These are phyloP conservation scores for Hirtodrosophila confusa DNA, from an alignment of 2,888 invertebrate genomes.

Conservation along the genomic window DNA sequence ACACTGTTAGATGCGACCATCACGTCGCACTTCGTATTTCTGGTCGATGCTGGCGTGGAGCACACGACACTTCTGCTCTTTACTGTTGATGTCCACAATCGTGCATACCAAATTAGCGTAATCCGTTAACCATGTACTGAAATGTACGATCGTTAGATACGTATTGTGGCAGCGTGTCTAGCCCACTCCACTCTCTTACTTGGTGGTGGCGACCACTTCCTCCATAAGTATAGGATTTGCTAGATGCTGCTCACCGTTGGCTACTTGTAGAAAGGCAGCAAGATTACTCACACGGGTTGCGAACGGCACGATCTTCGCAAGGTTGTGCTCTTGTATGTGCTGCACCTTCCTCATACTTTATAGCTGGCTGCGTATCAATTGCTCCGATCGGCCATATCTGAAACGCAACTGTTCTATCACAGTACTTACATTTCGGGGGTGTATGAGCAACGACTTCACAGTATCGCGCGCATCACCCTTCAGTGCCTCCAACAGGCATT, in stretches of 20 bases:
- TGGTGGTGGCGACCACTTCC: slow-evolving; percentile 22
- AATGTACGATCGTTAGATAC: slow-evolving; percentile 4
- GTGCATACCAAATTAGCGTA: too few relatives aligned
- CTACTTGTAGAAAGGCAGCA: slow-evolving; percentile 25
- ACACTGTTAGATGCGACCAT: slow-evolving; percentile 2
- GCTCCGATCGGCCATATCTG: background rate
- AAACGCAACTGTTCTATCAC: too few relatives aligned
- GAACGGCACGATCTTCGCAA: slow-evolving; percentile 24
- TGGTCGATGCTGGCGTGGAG: slow-evolving; percentile 1
- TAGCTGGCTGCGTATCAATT: slow-evolving; percentile 26
- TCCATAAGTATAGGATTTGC: slow-evolving; percentile 33
- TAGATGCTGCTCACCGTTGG: slow-evolving; percentile 23
- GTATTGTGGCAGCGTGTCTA: slow-evolving; percentile 2
- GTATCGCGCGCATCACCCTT: too few relatives aligned
- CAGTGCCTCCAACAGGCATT: too few relatives aligned
- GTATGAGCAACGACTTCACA: too few relatives aligned
- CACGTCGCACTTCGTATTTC: background rate
- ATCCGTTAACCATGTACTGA: slow-evolving; percentile 1
- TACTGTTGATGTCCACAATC: too few relatives aligned
- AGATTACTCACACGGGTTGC: slow-evolving; percentile 36
- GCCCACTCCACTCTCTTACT: slow-evolving; percentile 31
- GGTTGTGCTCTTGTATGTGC: slow-evolving; percentile 17
- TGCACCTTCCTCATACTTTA: slow-evolving; percentile 19
- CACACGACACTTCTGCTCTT: background rate
- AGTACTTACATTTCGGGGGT: too few relatives aligned